Percentiles rank a stretch among this genome's conserved stretches.
Conservation (phyloP, 2,888 invertebrate species). For the Thymelicus acteon region DNA sequence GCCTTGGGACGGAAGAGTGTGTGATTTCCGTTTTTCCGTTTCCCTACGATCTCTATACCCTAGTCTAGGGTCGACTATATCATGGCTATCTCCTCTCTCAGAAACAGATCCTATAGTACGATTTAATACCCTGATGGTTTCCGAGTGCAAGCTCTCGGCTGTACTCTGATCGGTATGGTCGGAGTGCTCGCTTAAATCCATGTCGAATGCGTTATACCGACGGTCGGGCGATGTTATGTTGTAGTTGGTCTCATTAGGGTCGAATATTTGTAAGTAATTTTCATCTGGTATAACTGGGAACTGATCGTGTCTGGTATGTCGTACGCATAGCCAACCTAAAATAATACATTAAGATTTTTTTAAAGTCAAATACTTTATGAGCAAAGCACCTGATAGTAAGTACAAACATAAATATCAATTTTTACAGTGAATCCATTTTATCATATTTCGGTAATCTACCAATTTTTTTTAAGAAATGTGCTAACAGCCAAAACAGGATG, state of each 20-base stretch:
- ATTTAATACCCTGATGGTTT: slow-evolving; percentile 56
- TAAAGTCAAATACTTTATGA: no score
- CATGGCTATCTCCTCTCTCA: slow-evolving; percentile 61
- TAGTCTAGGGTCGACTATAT: slow-evolving; percentile 64
- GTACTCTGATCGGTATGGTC: slow-evolving; percentile 79
- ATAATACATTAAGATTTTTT: background rate
- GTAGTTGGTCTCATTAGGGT: slow-evolving; percentile 62
- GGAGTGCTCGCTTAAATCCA: slow-evolving; percentile 75
- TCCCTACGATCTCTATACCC: slow-evolving; percentile 52
- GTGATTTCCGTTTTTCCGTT: slow-evolving; percentile 73
- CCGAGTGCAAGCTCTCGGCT: slow-evolving; percentile 73
- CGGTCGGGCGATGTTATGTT: slow-evolving; percentile 67
- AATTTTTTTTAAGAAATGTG: no score
- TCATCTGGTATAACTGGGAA: slow-evolving; percentile 91
- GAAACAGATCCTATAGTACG: slow-evolving; percentile 54
- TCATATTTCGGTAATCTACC: no score
- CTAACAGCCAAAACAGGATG: no score
- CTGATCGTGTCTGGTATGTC: slow-evolving; percentile 90
- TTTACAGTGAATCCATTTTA: no score
- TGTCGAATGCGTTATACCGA: slow-evolving; percentile 65
- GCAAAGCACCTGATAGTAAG: no score
- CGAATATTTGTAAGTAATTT: slow-evolving; percentile 80
- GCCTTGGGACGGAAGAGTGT: slow-evolving; percentile 85
- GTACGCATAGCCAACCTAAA: slow-evolving; percentile 89
- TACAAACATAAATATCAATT: no score